These are phyloP conservation scores for Atopsyche davidsoni DNA, from an alignment of 1,140 invertebrate species.

Conservation along the genomic window DNA sequence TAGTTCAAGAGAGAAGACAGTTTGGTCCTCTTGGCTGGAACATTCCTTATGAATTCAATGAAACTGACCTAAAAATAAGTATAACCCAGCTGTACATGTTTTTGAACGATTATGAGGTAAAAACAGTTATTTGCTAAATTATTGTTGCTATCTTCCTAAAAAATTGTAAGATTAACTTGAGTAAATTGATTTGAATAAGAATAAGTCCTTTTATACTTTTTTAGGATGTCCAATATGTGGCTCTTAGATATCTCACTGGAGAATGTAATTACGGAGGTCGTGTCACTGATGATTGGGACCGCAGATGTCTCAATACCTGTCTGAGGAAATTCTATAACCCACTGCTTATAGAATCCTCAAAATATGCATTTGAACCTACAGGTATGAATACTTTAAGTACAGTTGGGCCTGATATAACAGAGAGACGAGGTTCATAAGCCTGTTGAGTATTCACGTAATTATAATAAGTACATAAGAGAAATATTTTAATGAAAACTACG, in stretches of 20 bases:
- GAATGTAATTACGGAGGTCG: constrained; percentile 96
- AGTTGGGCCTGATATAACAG: too few relatives aligned
- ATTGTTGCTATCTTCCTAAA: background rate
- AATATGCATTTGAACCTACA: constrained; percentile 57
- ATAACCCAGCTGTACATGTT: constrained; percentile 85
- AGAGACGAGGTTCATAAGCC: too few relatives aligned
- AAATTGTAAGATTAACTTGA: constrained; percentile 1
- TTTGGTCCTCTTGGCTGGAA: constrained; percentile 96
- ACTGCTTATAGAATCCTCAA: constrained; percentile 46
- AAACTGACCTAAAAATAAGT: constrained; percentile 86
- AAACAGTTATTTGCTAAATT: constrained; percentile 16
- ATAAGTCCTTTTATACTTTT: constrained; percentile 21
- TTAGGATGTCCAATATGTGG: constrained; percentile 80
- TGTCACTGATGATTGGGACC: constrained; percentile 93
- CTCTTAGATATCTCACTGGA: constrained; percentile 83
- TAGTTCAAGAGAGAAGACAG: constrained; percentile 83
- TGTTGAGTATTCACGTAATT: too few relatives aligned
- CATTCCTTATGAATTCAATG: constrained; percentile 92
- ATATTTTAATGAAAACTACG: too few relatives aligned
- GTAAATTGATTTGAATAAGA: background rate
- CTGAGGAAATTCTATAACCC: constrained; percentile 75
- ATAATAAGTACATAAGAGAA: too few relatives aligned
- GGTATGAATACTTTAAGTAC: too few relatives aligned
- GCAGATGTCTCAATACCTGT: constrained; percentile 78
- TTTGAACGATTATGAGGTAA: constrained; percentile 72